These are phyloP conservation scores for Nasonia vitripennis DNA, from an alignment of 1,140 invertebrate species.

Conservation along the genomic window DNA sequence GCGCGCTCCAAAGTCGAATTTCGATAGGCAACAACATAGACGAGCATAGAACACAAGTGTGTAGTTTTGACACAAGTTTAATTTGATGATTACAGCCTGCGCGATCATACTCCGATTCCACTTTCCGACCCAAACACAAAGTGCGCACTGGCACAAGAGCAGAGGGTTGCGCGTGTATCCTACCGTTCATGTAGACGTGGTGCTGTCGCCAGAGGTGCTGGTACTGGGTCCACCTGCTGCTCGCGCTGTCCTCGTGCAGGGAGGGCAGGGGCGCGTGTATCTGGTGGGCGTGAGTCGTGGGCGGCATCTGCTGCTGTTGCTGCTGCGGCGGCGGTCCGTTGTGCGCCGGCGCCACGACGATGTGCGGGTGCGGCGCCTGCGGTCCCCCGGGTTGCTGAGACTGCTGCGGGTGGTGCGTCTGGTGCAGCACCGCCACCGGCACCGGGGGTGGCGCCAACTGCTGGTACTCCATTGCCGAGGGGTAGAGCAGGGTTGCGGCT, in stretches of 20 bases:
- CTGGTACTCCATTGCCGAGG: constrained; percentile 70
- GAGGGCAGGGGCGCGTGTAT: constrained; percentile 73
- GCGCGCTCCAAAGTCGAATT: neutral
- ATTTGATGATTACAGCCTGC: neutral
- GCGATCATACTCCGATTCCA: too few species aligned
- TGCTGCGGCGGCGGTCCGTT: constrained; percentile 57
- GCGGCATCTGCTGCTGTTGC: constrained; percentile 61
- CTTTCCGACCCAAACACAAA: too few species aligned
- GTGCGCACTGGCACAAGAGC: too few species aligned
- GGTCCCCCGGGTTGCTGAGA: constrained; percentile 51
- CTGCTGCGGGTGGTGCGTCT: constrained; percentile 12
- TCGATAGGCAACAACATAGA: neutral
- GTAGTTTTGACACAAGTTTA: too few species aligned
- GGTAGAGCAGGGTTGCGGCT: neutral
- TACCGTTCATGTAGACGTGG: constrained; percentile 77
- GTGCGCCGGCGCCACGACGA: constrained; percentile 69
- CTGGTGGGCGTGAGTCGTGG: constrained; percentile 74
- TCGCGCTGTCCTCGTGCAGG: constrained; percentile 72
- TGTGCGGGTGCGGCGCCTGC: constrained; percentile 67
- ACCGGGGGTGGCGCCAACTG: constrained; percentile 69
- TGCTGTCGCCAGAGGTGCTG: constrained; percentile 77
- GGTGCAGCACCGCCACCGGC: constrained; percentile 23
- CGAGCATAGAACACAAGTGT: neutral
- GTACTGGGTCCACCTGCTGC: constrained; percentile 76
- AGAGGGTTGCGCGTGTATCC: neutral